Conservation (phyloP, 2,113 vertebrate species). For the Sebastes fasciatus region DNA sequence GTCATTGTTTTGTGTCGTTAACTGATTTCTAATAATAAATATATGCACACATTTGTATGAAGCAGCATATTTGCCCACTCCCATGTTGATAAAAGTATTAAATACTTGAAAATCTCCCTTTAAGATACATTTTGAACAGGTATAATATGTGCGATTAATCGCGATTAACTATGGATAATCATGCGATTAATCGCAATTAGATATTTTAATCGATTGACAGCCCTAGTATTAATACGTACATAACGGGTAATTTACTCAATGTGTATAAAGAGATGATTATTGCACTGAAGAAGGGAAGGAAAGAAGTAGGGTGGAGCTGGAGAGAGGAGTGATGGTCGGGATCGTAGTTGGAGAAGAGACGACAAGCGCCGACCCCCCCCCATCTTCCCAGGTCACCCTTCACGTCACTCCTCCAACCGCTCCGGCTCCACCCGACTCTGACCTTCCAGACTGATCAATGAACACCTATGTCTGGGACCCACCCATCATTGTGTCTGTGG, state of each 20-base stretch:
- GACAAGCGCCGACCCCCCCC: conserved; percentile 8
- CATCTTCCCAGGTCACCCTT: conserved; percentile 45
- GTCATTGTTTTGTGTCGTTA: too few species aligned
- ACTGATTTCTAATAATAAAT: too few species aligned
- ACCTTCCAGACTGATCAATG: conserved; percentile 76
- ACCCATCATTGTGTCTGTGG: conserved; percentile 40
- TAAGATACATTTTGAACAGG: too few species aligned
- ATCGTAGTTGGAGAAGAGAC: conserved; percentile 24
- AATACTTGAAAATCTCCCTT: too few species aligned
- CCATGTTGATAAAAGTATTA: too few species aligned
- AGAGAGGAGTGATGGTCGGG: conserved; percentile 25
- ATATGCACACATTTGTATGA: too few species aligned
- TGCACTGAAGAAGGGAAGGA: not conserved
- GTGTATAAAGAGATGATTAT: conserved; percentile 14
- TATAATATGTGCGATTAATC: too few species aligned
- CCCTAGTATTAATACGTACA: not conserved
- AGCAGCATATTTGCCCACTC: too few species aligned
- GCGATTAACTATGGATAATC: too few species aligned
- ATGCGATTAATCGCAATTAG: too few species aligned
- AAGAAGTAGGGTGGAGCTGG: not conserved
- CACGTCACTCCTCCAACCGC: not conserved
- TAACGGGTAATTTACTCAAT: not conserved
- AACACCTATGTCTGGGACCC: conserved; percentile 48
- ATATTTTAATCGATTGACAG: too few species aligned
- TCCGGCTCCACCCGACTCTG: conserved; percentile 21